Base-by-base conservation (phyloP, 2,888 invertebrate species). In the Coecobrya sp. region DNA sequence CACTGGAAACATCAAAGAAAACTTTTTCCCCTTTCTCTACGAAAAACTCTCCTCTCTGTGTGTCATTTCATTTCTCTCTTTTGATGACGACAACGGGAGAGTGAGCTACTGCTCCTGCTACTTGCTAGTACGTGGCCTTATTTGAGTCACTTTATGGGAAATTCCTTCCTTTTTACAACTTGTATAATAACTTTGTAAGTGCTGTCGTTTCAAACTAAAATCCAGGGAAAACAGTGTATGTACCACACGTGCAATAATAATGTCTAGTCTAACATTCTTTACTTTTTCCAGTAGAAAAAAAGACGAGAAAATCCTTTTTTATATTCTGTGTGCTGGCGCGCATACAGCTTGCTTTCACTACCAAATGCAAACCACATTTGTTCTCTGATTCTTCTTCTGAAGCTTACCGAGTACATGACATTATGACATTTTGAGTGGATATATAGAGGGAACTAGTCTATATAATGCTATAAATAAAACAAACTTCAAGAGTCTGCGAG, bases 1-100 rank as follows among this genome's bases (percentile, higher is more conserved):
- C 52, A 55, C 55, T 81, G 55, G 59, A 27, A 81, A 81, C 81
- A 55, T 81, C 81, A 81, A 81, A 81, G 81, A 81, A 81, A 55
- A 76, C 49, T 81, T 81, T 81, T 79, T 81, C 36, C 42, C 22
- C n/a, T 36, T 22, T 36, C 36, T 70, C 68, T 7, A 2, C 52
- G 52, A 79, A 79, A 52, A 81, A 36, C 30, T 59, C 55, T 55
- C 81, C 81, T 81, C 27, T 81, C 81, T 81, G 79, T 81, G 55
- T 55, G 81, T 81, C 81, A 81, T 81, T 81, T 81, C 30, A 30
- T 81, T 81, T 55, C 81, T 81, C 79, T 79, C 81, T 27, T 55
- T 45, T 76, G 73, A 76, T 45, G 73, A 73, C 45, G 73, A 36
- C 55, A 55, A 55, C 30, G 22, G 11, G 13, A 76, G 73, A 73